A percentile compares a stretch with the other conserved stretches of the same genome.
phyloP scores from a whole-genome alignment of 2,888 invertebrate species.

The Parnassius mnemosyne region DNA sequence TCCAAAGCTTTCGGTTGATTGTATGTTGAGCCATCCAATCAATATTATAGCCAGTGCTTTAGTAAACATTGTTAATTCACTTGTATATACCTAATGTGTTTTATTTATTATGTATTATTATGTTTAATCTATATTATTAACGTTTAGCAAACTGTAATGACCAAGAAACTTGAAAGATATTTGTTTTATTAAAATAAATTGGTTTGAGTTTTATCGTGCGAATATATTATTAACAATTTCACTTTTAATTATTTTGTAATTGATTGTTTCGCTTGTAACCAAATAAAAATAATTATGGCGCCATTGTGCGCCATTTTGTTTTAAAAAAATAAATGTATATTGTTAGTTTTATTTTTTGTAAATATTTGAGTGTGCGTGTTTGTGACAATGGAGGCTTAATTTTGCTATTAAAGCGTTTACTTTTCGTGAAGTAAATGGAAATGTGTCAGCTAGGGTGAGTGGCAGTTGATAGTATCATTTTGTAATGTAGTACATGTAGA shows the following conservation, averaged over 20 bases:
- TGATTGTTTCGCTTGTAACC: no score
- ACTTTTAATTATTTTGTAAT: no score
- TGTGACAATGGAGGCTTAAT: not conserved
- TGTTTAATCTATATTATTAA: not conserved
- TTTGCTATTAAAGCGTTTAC: constrained; percentile 15
- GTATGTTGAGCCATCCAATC: constrained; percentile 45
- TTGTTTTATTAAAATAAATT: no score
- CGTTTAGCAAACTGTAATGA: not conserved
- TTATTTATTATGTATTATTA: no score
- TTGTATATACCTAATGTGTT: constrained; percentile 1
- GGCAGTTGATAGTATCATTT: not conserved
- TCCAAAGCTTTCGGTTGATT: constrained; percentile 54
- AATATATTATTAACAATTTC: no score
- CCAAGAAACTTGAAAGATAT: no score
- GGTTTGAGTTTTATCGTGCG: no score
- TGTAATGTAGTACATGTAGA: not conserved
- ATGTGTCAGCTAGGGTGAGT: constrained; percentile 11
- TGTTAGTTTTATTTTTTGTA: constrained; percentile 1
- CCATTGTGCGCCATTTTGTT: not conserved
- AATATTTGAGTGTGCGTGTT: constrained; percentile 12
- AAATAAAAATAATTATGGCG: not conserved
- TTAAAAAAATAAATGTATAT: not conserved
- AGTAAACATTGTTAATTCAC: constrained; percentile 20
- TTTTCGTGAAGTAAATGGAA: constrained; percentile 15
- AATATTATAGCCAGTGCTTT: constrained; percentile 41